Evolutionary conservation across 2,113 vertebrate genomes (phyloP).

Genomic region (Laterallus jamaicensis): DNA sequence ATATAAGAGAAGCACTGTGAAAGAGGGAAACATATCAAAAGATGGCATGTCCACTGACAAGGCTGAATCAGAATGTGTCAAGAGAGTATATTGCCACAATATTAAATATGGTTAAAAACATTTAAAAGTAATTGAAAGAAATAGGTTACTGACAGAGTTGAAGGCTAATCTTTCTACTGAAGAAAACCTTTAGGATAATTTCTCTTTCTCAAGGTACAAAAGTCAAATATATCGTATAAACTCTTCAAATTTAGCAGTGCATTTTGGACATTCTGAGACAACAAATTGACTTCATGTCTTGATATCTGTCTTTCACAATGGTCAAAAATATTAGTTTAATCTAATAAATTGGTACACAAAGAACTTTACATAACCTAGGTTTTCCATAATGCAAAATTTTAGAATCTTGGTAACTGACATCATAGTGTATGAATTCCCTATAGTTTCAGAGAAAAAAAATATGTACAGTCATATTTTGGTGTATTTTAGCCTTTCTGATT

Average conservation of each 20-base stretch:
- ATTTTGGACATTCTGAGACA: neutral
- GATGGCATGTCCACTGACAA: neutral
- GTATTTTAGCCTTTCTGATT: neutral
- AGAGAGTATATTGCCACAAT: neutral
- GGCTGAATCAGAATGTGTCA: neutral
- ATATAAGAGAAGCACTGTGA: neutral
- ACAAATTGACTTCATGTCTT: neutral
- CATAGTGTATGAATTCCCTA: neutral
- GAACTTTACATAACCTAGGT: neutral
- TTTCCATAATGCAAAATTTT: neutral
- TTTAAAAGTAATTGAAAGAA: neutral
- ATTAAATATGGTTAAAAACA: neutral
- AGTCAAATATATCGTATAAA: neutral
- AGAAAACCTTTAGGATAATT: neutral
- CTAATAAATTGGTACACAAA: neutral
- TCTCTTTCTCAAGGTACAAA: neutral
- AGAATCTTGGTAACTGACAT: neutral
- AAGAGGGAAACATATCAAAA: neutral
- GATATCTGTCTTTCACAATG: neutral
- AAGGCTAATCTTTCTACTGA: neutral
- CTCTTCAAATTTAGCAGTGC: neutral
- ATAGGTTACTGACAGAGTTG: neutral
- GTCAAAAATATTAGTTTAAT: neutral
- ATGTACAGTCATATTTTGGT: neutral
- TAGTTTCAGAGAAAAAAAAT: neutral